Evolutionary conservation across 2,797 vertebrate genomes (phyloP).

Genomic region (Saxicola maurus): DNA sequence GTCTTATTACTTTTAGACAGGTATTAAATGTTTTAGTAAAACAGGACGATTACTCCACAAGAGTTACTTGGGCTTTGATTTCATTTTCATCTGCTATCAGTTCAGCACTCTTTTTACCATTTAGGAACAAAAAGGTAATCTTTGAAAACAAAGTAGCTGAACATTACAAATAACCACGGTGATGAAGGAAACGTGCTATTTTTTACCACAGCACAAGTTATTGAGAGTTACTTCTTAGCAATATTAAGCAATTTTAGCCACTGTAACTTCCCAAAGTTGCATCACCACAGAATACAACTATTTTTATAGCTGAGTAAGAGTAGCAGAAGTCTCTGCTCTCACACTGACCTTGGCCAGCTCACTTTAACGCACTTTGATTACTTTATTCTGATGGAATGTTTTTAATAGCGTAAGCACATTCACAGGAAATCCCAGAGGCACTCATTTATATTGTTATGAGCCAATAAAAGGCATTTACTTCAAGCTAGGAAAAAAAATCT

Average conservation of each 20-base stretch:
- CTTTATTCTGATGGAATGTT: conserved; percentile 8
- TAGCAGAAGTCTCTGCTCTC: not conserved
- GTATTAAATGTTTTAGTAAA: not conserved
- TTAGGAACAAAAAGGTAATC: not conserved
- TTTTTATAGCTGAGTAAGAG: not conserved
- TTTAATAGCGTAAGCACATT: not conserved
- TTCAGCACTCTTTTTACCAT: not conserved
- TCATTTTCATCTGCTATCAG: not conserved
- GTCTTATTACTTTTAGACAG: not conserved
- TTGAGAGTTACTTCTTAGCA: not conserved
- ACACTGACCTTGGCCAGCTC: not conserved
- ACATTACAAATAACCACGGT: not conserved
- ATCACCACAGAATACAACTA: not conserved
- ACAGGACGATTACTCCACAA: not conserved
- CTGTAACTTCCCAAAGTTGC: not conserved
- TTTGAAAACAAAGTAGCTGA: not conserved
- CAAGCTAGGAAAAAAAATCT: not conserved
- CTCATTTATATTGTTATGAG: not conserved
- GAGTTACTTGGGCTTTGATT: not conserved
- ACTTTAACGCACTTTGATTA: not conserved
- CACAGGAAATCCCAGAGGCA: conserved; percentile 14
- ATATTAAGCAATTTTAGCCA: not conserved
- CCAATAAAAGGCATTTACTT: not conserved
- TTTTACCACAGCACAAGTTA: not conserved
- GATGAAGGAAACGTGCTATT: not conserved